A percentile compares a stretch with the other conserved stretches of the same genome.
phyloP scores from a whole-genome alignment of 2,888 invertebrate species.

The Julus scanicus region DNA sequence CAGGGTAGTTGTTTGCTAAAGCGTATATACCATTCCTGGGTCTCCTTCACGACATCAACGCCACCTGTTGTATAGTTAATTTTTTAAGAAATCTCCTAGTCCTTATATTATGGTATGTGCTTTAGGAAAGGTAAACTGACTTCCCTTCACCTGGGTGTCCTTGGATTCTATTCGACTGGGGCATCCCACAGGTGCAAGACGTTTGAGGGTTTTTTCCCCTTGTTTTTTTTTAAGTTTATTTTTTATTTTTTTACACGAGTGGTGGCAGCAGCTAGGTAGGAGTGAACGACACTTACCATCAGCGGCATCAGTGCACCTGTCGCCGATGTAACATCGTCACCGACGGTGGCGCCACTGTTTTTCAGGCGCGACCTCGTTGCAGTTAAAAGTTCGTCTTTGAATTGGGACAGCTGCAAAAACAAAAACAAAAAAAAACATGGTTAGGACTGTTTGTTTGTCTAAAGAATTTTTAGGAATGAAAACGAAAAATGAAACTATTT shows the following conservation, averaged over 20 bases:
- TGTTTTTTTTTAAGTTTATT: conserved; percentile 5
- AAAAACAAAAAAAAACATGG: background rate
- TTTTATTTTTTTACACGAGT: too few species aligned
- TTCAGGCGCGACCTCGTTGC: conserved; percentile 1
- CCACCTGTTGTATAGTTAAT: background rate
- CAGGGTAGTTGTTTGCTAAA: too few species aligned
- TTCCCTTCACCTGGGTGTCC: background rate
- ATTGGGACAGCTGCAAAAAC: conserved; percentile 53
- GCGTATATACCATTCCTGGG: too few species aligned
- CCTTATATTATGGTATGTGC: too few species aligned
- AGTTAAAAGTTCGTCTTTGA: conserved; percentile 53
- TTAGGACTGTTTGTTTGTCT: background rate
- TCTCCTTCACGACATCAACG: background rate
- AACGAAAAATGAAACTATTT: too few species aligned
- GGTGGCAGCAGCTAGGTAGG: too few species aligned
- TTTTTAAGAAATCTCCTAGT: too few species aligned
- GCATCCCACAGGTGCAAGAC: background rate
- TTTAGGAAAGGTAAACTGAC: too few species aligned
- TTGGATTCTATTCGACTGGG: background rate
- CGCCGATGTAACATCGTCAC: background rate
- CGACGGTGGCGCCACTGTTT: background rate
- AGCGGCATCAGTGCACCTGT: background rate
- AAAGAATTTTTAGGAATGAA: background rate
- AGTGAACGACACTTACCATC: conserved; percentile 52
- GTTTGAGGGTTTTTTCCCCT: background rate